Percentiles rank a stretch among this genome's conserved stretches.
These are phyloP conservation scores for Phytoseiulus persimilis DNA, from an alignment of 2,888 invertebrate genomes.

Conservation along the genomic window DNA sequence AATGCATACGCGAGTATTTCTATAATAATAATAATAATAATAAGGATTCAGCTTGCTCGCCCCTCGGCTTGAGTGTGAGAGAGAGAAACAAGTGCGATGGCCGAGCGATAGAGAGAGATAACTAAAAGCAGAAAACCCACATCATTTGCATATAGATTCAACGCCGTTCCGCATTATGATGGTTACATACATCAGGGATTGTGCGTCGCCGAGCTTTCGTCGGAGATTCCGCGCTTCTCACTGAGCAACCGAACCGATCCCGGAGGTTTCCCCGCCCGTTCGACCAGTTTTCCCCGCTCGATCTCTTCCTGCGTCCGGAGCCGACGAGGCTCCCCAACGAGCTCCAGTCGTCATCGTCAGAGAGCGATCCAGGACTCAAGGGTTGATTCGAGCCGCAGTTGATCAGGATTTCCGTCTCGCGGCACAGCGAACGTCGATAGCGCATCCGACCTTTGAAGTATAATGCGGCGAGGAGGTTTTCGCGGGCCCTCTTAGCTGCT, in stretches of 20 bases:
- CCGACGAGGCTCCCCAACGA: not conserved
- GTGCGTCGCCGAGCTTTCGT: not conserved
- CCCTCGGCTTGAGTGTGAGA: not conserved
- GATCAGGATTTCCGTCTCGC: not conserved
- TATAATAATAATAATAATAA: slow-evolving; percentile 21
- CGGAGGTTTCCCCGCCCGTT: not conserved
- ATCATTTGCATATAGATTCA: slow-evolving; percentile 38
- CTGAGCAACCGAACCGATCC: not conserved
- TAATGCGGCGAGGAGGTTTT: not conserved
- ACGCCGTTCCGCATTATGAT: not conserved
- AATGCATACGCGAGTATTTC: slow-evolving; percentile 17
- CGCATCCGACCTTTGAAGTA: not conserved
- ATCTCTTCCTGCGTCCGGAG: not conserved
- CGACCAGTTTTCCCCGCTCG: not conserved
- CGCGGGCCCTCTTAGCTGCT: not conserved
- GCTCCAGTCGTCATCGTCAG: not conserved
- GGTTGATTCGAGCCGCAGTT: not conserved
- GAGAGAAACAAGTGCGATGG: slow-evolving; percentile 20
- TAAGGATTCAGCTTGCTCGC: not conserved
- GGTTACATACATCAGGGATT: not conserved
- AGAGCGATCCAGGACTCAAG: not conserved
- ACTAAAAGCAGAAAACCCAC: not conserved
- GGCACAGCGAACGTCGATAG: not conserved
- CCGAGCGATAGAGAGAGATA: not conserved
- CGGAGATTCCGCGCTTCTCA: not conserved